Percentiles rank a stretch among this genome's conserved stretches.
Conservation (phyloP, 2,888 invertebrate genomes). For the Caenorhabditis zanzibari region DNA sequence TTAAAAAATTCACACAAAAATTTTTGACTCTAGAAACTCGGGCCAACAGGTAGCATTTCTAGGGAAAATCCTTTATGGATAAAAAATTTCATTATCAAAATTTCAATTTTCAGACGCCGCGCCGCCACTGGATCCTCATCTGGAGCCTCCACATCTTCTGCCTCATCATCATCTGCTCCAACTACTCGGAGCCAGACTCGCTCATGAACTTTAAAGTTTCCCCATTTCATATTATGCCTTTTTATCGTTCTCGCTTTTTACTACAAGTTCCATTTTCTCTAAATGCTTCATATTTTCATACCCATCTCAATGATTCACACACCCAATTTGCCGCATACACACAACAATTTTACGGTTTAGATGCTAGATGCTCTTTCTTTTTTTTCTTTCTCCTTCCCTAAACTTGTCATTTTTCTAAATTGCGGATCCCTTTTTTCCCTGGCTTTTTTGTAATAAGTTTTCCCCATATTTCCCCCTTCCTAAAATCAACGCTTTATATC, state of each 20-base stretch:
- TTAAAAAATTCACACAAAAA: too few relatives aligned
- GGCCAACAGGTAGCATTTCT: too few relatives aligned
- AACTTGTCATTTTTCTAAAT: background rate
- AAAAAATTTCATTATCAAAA: background rate
- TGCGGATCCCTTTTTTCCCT: constrained; percentile 5
- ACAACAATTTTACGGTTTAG: constrained; percentile 15
- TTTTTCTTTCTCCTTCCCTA: background rate
- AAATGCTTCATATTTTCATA: background rate
- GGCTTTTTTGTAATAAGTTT: background rate
- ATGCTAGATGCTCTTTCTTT: constrained; percentile 27
- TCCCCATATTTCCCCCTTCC: background rate
- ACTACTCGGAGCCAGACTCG: constrained; percentile 51
- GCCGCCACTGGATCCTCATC: constrained; percentile 14
- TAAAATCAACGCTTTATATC: background rate
- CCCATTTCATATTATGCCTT: background rate
- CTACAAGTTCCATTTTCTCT: background rate
- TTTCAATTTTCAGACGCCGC: constrained; percentile 40
- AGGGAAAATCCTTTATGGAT: too few relatives aligned
- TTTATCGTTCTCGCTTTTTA: background rate
- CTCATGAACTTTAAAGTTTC: constrained; percentile 11
- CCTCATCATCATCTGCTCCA: constrained; percentile 24
- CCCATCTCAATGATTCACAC: background rate
- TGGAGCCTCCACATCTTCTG: background rate
- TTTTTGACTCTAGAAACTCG: too few relatives aligned
- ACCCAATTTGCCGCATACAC: too few relatives aligned